Conservation (phyloP, 2,797 vertebrate genomes). For the Dipus sagitta region DNA sequence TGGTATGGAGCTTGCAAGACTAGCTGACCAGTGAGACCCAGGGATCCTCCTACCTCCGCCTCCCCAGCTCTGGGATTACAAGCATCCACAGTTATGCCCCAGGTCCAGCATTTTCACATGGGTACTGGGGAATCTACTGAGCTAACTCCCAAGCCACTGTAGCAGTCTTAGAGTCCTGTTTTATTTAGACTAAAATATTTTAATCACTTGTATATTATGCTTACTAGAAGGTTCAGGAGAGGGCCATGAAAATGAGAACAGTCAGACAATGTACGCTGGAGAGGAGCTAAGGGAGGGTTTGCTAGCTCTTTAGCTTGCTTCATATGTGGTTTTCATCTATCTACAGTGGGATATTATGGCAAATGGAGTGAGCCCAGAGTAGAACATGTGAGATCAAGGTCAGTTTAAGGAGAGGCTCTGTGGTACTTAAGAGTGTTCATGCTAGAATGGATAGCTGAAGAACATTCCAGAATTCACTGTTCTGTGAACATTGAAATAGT, state of each 20-base stretch:
- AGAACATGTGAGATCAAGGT: background rate
- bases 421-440: background rate
- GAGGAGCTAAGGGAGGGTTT: background rate
- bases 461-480: background rate
- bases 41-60: too few species aligned
- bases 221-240: conserved; percentile 14
- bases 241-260: background rate
- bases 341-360: fast-evolving
- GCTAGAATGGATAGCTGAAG: background rate
- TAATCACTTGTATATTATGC: conserved; percentile 1
- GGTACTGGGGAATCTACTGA: too few species aligned
- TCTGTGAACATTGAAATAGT: background rate
- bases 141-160: too few species aligned
- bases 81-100: too few species aligned
- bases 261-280: background rate
- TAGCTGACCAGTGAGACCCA: too few species aligned
- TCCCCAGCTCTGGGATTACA: too few species aligned
- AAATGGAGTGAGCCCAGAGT: background rate
- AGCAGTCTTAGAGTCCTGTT: background rate
- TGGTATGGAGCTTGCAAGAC: too few species aligned
- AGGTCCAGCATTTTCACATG: too few species aligned
- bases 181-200: background rate
- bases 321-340: background rate
- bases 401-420: background rate
- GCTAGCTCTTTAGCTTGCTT: background rate